Percentiles rank a stretch among this genome's conserved stretches.
phyloP scores from a whole-genome alignment of 2,797 vertebrate species.

The Tympanoctomys barrerae region DNA sequence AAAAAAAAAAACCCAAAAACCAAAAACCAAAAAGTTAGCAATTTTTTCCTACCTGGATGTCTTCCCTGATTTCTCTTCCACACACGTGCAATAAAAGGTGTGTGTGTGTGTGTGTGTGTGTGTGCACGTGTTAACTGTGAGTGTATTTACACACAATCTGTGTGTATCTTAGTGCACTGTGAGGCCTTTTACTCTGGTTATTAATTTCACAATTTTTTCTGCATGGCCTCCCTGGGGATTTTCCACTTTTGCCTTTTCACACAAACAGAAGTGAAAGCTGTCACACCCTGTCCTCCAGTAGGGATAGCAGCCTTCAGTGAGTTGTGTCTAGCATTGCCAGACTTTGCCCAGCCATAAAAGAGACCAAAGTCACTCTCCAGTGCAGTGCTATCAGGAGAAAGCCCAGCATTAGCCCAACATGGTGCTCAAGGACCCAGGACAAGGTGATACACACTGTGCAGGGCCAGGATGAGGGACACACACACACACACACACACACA shows the following conservation, averaged over 20 bases:
- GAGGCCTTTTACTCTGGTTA: background rate
- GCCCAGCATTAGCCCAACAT: rapidly evolving
- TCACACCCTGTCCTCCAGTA: rapidly evolving
- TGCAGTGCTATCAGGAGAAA: background rate
- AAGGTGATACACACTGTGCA: rapidly evolving
- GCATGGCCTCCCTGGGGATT: rapidly evolving
- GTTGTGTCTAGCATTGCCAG: rapidly evolving
- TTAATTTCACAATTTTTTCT: background rate
- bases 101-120: background rate
- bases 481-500: too few relatives aligned
- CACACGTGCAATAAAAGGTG: rapidly evolving
- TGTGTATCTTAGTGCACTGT: too few relatives aligned
- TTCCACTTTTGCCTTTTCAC: background rate
- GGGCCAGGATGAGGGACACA: background rate
- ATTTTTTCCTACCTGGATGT: background rate
- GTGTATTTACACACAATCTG: too few relatives aligned
- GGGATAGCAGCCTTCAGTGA: rapidly evolving
- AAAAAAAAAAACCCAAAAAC: too few relatives aligned
- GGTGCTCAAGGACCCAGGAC: rapidly evolving
- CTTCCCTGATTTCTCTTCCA: background rate
- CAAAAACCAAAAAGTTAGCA: background rate
- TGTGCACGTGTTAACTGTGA: too few relatives aligned
- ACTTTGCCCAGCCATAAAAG: rapidly evolving
- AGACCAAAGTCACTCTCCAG: rapidly evolving
- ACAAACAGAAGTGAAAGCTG: background rate